phyloP scores from a whole-genome alignment of 2,888 invertebrate species.

The Aphidius colemani region DNA sequence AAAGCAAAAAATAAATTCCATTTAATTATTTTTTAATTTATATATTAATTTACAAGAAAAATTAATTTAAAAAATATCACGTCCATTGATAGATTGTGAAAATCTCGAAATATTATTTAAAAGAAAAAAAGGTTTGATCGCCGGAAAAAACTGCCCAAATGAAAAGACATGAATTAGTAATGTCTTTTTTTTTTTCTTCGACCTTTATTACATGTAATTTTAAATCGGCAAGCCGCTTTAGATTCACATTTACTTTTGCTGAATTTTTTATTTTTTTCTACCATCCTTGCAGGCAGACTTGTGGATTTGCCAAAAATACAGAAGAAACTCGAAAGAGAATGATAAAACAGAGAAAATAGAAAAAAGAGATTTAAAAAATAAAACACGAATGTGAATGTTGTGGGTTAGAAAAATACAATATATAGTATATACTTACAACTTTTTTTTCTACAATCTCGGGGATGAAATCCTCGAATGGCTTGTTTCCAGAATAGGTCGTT shows the following conservation, averaged over 20 bases:
- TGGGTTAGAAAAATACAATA: neutral
- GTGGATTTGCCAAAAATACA: neutral
- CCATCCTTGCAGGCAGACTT: no score
- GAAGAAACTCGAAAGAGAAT: neutral
- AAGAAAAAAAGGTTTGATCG: neutral
- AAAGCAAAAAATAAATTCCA: neutral
- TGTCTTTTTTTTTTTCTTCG: no score
- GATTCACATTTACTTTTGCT: no score
- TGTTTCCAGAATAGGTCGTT: constrained; percentile 30
- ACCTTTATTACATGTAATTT: no score
- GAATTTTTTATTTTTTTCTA: no score
- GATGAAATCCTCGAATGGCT: constrained; percentile 3
- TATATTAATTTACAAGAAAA: neutral
- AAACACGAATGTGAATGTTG: neutral
- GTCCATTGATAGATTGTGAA: neutral
- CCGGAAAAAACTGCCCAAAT: neutral
- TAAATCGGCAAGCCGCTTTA: no score
- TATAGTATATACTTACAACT: neutral
- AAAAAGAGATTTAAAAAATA: constrained; percentile 3
- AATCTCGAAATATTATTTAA: no score
- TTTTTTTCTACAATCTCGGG: constrained; percentile 9
- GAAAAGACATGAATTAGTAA: no score
- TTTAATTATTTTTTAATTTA: no score
- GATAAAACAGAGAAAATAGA: constrained; percentile 2
- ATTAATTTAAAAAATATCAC: neutral